Evolutionary conservation across 1,140 invertebrate species (phyloP).

Genomic region (Andrena cerasifolii): DNA sequence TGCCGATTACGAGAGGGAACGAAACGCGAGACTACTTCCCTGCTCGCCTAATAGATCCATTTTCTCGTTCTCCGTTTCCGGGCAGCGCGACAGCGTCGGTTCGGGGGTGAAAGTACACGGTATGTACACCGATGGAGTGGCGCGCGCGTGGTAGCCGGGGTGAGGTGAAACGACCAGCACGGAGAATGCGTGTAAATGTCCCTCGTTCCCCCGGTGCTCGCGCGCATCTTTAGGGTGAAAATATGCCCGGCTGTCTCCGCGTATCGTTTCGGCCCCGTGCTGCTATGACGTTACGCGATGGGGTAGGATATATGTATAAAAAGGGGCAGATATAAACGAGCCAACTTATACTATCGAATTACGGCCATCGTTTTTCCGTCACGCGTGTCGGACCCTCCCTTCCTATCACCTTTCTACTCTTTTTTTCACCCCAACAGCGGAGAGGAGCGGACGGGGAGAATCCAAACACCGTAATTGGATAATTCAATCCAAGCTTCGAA

Average conservation of each 20-base stretch:
- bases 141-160: not conserved
- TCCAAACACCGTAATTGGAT: too few relatives aligned
- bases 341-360: slow-evolving; percentile 38
- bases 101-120: not conserved
- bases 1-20: not conserved
- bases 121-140: too few relatives aligned
- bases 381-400: not conserved
- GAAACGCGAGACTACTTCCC: not conserved
- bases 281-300: slow-evolving; percentile 28
- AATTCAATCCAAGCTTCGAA: too few relatives aligned
- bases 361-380: not conserved
- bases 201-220: not conserved
- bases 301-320: slow-evolving; percentile 21
- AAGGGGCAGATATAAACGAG: slow-evolving; percentile 12
- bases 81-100: too few relatives aligned
- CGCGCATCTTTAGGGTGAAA: slow-evolving; percentile 37
- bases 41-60: not conserved
- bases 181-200: slow-evolving; percentile 42
- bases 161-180: not conserved
- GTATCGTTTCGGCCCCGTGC: slow-evolving; percentile 17
- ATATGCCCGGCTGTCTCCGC: slow-evolving; percentile 33
- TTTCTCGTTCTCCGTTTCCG: not conserved
- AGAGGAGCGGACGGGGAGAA: too few relatives aligned
- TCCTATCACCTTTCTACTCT: too few relatives aligned
- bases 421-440: too few relatives aligned